Percentiles rank a stretch among this genome's conserved stretches.
These are phyloP conservation scores for Planococcus citri DNA, from an alignment of 1,140 invertebrate species.

Conservation along the genomic window DNA sequence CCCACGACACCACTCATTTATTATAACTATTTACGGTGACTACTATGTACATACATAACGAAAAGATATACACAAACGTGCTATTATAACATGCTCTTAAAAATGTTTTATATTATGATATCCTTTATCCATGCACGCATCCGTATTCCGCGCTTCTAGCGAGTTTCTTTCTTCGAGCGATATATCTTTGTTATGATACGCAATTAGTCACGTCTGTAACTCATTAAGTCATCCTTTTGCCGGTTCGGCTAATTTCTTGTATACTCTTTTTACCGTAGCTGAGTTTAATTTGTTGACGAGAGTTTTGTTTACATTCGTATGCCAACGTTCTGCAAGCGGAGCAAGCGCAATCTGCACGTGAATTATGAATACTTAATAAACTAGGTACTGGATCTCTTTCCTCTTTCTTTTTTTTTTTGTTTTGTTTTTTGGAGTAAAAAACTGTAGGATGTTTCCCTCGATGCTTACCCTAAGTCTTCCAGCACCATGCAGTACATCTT, in stretches of 20 bases:
- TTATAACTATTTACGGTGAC: background rate
- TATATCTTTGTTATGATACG: constrained; percentile 7
- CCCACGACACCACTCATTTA: background rate
- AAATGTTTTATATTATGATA: constrained; percentile 8
- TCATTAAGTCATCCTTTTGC: constrained; percentile 6
- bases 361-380: constrained; percentile 4
- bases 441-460: too few relatives aligned
- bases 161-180: constrained; percentile 1
- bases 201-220: constrained; percentile 6
- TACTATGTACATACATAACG: background rate
- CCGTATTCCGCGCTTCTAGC: background rate
- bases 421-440: too few relatives aligned
- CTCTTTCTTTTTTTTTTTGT: background rate
- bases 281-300: constrained; percentile 6
- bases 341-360: background rate
- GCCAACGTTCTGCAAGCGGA: background rate
- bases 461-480: too few relatives aligned
- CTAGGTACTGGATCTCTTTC: too few relatives aligned
- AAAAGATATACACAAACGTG: constrained; percentile 7
- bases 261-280: background rate
- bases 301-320: constrained; percentile 4
- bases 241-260: constrained; percentile 1
- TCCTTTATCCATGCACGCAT: constrained; percentile 2
- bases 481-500: too few relatives aligned
- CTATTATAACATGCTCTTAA: constrained; percentile 4